Evolutionary conservation across 2,888 invertebrate genomes (phyloP).

Genomic region (Mesochorus sp.): DNA sequence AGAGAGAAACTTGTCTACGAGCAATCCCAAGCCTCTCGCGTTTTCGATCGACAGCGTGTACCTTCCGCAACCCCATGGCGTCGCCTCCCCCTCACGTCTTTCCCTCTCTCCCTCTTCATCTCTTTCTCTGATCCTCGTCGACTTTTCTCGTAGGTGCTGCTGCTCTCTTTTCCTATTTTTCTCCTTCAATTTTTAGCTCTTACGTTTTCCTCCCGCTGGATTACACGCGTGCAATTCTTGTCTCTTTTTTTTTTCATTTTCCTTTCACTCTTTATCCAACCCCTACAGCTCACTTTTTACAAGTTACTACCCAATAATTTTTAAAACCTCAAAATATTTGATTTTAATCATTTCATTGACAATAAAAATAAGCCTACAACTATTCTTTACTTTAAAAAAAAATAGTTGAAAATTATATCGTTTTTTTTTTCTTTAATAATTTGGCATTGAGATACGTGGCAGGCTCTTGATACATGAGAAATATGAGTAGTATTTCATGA

Average conservation of each 20-base stretch:
- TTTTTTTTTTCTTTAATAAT: too few relatives aligned
- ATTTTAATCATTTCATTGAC: too few relatives aligned
- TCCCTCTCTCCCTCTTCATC: constrained; percentile 27
- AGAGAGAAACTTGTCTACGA: constrained; percentile 50
- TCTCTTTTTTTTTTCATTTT: constrained; percentile 18
- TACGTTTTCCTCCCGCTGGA: constrained; percentile 3
- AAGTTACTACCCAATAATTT: constrained; percentile 3
- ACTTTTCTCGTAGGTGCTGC: constrained; percentile 31
- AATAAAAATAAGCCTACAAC: too few relatives aligned
- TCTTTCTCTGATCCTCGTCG: constrained; percentile 45
- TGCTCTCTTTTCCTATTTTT: constrained; percentile 29
- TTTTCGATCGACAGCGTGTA: constrained; percentile 59
- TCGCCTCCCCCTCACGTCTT: constrained; percentile 26
- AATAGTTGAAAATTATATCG: too few relatives aligned
- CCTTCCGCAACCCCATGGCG: constrained; percentile 17
- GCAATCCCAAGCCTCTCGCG: constrained; percentile 52
- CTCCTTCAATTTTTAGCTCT: constrained; percentile 8
- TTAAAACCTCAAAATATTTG: too few relatives aligned
- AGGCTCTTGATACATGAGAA: not conserved
- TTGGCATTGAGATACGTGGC: too few relatives aligned
- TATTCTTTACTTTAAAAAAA: too few relatives aligned
- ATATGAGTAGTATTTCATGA: not conserved
- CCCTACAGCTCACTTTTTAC: not conserved
- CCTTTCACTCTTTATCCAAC: not conserved
- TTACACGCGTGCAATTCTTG: constrained; percentile 28